Base-by-base conservation (phyloP, 2,888 invertebrate genomes). In the Esperia sulphurella region DNA sequence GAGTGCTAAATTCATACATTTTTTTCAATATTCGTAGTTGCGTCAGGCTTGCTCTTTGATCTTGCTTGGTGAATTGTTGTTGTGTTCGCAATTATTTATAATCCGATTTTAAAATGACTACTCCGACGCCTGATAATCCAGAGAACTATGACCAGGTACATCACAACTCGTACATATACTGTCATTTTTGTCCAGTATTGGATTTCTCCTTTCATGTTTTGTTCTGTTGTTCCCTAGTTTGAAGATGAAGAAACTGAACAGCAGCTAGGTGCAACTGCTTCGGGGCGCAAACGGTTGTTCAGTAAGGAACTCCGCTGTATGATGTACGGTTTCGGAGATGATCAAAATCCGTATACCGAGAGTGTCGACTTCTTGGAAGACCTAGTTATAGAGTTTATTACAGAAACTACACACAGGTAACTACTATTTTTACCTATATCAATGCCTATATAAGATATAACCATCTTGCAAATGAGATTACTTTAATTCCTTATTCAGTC, bases 291-390 rank as follows among this genome's bases (percentile, higher is more conserved):
- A 78, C 90, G 97, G 41, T 78, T 97, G 1, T 97, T 97, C 63
- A 97, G 97, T 50, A 97, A 97, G 82, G 97, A 97, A 80, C 83
- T 98, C 39, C 92, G 98, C 30, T 97, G 97, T 65, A 99, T 99
- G 99, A 98, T 99, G 97, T 99, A 97, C 79, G 99, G 99, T 0
- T 99, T 99, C 91, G 99, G 99, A 4, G 99, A 99, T 81, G 99
- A 99, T 76, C 97, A 98, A 79, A 99, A 98, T 87, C 99, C 99
- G 0, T 99, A 98, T 71, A 99, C 99, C 1, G 99, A 99, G 86
- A 98, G 98, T 75, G 98, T 99, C 0, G 99, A 99, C 78, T 92
- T 98, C 42, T 90, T 99, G 43, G 99, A 99, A 86, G 98, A 99
- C 81, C 88, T 99, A 42, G 98, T 99, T 0, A 97, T 99, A 60